phyloP scores from a whole-genome alignment of 2,888 invertebrate species.

The Patella depressa region DNA sequence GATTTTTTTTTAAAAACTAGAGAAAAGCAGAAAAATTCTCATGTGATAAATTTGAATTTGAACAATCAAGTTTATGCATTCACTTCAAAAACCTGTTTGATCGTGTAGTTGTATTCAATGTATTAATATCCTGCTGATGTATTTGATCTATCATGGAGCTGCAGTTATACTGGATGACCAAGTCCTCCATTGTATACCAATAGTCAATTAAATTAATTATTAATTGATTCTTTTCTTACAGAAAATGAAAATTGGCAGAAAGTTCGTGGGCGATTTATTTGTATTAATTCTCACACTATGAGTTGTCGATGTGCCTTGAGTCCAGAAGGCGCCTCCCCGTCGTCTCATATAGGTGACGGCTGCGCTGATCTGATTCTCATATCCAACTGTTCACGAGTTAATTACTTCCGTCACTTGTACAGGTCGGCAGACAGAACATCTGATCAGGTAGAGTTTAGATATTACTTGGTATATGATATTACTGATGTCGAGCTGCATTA shows the following conservation, averaged over 20 bases:
- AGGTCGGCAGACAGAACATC: slow-evolving; percentile 74
- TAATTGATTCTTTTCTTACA: slow-evolving; percentile 10
- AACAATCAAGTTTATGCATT: no score
- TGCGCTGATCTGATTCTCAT: slow-evolving; percentile 83
- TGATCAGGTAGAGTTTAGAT: slow-evolving; percentile 75
- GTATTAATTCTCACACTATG: slow-evolving; percentile 84
- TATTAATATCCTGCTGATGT: background rate
- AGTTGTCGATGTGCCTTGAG: slow-evolving; percentile 83
- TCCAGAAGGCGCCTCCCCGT: slow-evolving; percentile 84
- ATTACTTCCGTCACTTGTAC: slow-evolving; percentile 80
- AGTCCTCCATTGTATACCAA: no score
- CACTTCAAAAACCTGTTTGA: no score
- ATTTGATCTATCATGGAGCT: no score
- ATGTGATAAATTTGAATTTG: no score
- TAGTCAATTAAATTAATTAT: slow-evolving; percentile 14
- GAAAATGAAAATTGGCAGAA: slow-evolving; percentile 71
- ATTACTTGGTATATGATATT: no score
- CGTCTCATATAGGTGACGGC: slow-evolving; percentile 85
- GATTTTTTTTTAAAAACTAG: no score
- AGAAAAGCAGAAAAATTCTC: no score
- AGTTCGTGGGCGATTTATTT: slow-evolving; percentile 78
- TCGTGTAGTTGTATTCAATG: no score
- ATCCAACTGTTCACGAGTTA: slow-evolving; percentile 80
- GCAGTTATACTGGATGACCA: no score
- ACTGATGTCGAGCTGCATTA: no score